Evolutionary conservation across 2,888 invertebrate species (phyloP), one percentile per base, ranked within the genome.

Genomic region (Automeris io): DNA sequence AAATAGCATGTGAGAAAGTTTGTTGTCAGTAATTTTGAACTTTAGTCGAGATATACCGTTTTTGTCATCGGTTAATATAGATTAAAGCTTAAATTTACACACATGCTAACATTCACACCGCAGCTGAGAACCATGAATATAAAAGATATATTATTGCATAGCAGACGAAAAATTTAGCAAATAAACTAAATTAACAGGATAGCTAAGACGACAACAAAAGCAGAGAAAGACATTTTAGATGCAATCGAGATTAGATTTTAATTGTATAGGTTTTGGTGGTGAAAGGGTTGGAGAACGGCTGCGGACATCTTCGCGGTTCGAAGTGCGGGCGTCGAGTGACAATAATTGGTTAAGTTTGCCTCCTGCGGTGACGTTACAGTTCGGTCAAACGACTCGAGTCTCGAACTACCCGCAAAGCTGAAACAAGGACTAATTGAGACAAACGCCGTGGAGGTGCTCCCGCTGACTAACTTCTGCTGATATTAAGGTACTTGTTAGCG

Each of bases 401-500:
- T 42, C 37, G 46, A 51, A 47, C 49, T 55, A 49, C 21, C 42
- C 55, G 38, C 45, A 41, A 52, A 50, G 50, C 45, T 57, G 49
- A 52, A 64, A 64, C 67, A 64, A 54, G 55, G 57, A 51, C 67
- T 76, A 78, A 79, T 77, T 77, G 70, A 69, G 71, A 67, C 57
- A 61, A 61, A 62, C 65, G 54, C 56, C 42, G 39, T 47, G 46
- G 60, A 63, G 66, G 68, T 64, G 59, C 60, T 51, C 40, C 55
- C 55, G 42, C 46, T 56, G 56, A 39, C 59, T 51, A 76, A 79
- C 78, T 81, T 75, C 59, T 57, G 49, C 52, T 59, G 54, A 71
- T 70, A 76, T 79, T 78, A 76, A 79, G 70, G 61, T 68, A 69
- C 76, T 80, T 78, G 78, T 81, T 80, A 78, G 67, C 50, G 69